Percentiles rank a stretch among this genome's conserved stretches.
Conservation (phyloP, 1,140 invertebrate genomes). For the Ceratosolen solmsi region DNA sequence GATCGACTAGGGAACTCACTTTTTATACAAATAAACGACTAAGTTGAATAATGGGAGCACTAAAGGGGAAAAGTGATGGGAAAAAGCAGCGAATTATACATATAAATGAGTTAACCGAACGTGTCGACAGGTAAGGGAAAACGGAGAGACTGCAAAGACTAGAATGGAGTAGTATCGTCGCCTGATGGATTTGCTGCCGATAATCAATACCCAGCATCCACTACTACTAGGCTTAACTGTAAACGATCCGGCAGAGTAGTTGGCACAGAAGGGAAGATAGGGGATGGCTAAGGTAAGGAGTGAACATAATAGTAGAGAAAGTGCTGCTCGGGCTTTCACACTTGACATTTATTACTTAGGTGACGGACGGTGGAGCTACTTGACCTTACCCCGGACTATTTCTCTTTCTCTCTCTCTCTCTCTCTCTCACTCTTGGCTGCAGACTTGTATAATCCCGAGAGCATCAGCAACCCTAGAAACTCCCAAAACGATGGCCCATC, state of each 20-base stretch:
- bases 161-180: conserved; percentile 48
- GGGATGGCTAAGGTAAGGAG: too few species aligned
- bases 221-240: conserved; percentile 60
- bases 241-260: conserved; percentile 60
- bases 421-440: background rate
- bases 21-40: too few species aligned
- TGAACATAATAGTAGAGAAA: background rate
- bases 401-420: too few species aligned
- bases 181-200: conserved; percentile 54
- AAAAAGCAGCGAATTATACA: too few species aligned
- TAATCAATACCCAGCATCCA: conserved; percentile 70
- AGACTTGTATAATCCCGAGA: background rate
- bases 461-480: background rate
- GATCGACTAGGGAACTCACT: too few species aligned
- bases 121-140: too few species aligned
- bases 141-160: conserved; percentile 36
- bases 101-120: too few species aligned
- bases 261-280: background rate
- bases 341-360: conserved; percentile 43
- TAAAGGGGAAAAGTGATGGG: too few species aligned
- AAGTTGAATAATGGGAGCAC: too few species aligned
- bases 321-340: background rate
- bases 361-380: conserved; percentile 27
- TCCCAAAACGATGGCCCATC: conserved; percentile 14
- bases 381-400: background rate